These are phyloP conservation scores for Pocillopora verrucosa DNA, from an alignment of 64 coral and sea anemone genomes.

Conservation along the genomic window DNA sequence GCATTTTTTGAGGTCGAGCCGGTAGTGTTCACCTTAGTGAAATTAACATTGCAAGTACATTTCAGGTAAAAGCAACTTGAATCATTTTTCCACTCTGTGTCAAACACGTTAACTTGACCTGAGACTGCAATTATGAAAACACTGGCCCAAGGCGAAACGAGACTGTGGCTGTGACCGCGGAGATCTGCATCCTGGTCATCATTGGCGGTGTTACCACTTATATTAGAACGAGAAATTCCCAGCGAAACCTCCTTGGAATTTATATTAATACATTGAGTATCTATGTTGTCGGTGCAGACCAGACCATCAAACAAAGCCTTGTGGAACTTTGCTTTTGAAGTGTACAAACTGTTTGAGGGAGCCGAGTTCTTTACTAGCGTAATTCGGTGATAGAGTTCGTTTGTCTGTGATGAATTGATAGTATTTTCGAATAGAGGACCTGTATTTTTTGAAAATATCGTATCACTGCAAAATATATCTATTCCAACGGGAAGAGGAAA, in stretches of 20 bases:
- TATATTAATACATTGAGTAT: too few relatives aligned
- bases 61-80: neutral
- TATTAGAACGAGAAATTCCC: too few relatives aligned
- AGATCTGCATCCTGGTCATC: neutral
- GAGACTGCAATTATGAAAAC: neutral
- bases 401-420: neutral
- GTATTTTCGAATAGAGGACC: constrained; percentile 5
- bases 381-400: constrained; percentile 10
- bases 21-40: neutral
- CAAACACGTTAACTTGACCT: neutral
- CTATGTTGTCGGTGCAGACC: neutral
- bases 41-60: constrained; percentile 12
- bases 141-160: neutral
- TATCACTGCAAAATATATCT: neutral
- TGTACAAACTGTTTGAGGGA: neutral
- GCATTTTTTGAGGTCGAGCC: too few relatives aligned
- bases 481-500: neutral
- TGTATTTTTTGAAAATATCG: constrained; percentile 2
- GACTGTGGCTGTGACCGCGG: neutral
- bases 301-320: neutral
- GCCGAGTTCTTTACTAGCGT: neutral
- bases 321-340: neutral
- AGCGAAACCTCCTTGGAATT: too few relatives aligned
- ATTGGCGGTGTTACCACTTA: too few relatives aligned
- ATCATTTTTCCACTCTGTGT: neutral